Evolutionary conservation across 2,888 invertebrate genomes (phyloP).

Genomic region (Rhagonycha lutea): DNA sequence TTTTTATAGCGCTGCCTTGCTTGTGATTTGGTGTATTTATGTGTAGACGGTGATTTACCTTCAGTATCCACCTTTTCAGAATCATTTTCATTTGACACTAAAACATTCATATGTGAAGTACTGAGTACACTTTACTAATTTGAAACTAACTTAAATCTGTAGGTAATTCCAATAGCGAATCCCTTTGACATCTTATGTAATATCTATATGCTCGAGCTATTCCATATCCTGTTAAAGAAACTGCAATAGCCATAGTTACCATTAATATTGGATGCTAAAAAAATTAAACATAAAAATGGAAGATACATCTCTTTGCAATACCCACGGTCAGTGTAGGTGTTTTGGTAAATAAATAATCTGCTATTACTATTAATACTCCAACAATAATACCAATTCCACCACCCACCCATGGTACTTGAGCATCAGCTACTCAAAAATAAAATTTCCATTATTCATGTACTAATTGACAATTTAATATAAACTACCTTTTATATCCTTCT

Average conservation of each 20-base stretch:
- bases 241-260: constrained; percentile 69
- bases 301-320: constrained; percentile 28
- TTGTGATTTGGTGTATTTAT: constrained; percentile 73
- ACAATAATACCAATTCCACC: constrained; percentile 73
- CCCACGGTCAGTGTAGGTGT: constrained; percentile 72
- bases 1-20: constrained; percentile 76
- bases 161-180: constrained; percentile 60
- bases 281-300: background rate
- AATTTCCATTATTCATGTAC: background rate
- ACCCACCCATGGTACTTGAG: constrained; percentile 76
- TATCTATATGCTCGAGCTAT: constrained; percentile 64
- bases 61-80: constrained; percentile 39
- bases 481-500: constrained; percentile 66
- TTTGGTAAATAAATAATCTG: constrained; percentile 68
- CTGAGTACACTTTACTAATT: background rate
- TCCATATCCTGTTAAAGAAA: constrained; percentile 70
- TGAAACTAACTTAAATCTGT: constrained; percentile 52
- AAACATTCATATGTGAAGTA: background rate
- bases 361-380: constrained; percentile 70
- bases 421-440: constrained; percentile 59
- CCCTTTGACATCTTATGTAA: constrained; percentile 59
- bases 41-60: constrained; percentile 49
- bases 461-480: constrained; percentile 13
- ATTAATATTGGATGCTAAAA: constrained; percentile 73
- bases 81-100: constrained; percentile 19